Evolutionary conservation across 2,113 vertebrate species (phyloP).

Genomic region (Megaptera novaeangliae): DNA sequence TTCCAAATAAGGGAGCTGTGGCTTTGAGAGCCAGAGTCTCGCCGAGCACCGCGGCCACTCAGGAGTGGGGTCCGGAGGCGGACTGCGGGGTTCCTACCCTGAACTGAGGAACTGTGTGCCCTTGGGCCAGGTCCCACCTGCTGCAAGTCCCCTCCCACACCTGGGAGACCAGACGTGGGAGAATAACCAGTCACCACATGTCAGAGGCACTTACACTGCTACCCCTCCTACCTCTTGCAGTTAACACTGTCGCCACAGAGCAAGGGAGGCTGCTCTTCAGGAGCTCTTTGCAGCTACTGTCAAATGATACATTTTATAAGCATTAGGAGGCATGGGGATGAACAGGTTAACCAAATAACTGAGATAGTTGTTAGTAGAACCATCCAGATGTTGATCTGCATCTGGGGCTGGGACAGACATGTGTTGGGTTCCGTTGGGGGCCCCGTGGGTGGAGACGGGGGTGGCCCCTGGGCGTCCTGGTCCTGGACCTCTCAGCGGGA

Average conservation of each 20-base stretch:
- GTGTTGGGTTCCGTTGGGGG: not conserved
- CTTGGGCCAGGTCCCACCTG: not conserved
- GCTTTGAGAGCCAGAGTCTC: not conserved
- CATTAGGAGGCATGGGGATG: not conserved
- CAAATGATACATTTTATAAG: not conserved
- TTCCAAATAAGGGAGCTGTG: not conserved
- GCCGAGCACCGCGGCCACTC: accelerated
- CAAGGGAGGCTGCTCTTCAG: too few relatives aligned
- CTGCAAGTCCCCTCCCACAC: not conserved
- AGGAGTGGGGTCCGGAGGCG: not conserved
- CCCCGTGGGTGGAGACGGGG: accelerated
- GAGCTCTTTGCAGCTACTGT: not conserved
- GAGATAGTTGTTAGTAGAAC: not conserved
- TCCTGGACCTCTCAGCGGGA: not conserved
- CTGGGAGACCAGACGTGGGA: not conserved
- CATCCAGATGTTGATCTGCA: not conserved
- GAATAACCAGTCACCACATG: not conserved
- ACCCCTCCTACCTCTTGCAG: not conserved
- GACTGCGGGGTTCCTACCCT: not conserved
- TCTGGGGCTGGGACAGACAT: too few relatives aligned
- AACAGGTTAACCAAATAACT: not conserved
- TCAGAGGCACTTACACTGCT: too few relatives aligned
- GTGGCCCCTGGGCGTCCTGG: too few relatives aligned
- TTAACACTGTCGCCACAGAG: not conserved
- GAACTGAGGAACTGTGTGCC: not conserved